Evolutionary conservation across 2,888 invertebrate genomes (phyloP).

Genomic region (Allophyes oxyacanthae): DNA sequence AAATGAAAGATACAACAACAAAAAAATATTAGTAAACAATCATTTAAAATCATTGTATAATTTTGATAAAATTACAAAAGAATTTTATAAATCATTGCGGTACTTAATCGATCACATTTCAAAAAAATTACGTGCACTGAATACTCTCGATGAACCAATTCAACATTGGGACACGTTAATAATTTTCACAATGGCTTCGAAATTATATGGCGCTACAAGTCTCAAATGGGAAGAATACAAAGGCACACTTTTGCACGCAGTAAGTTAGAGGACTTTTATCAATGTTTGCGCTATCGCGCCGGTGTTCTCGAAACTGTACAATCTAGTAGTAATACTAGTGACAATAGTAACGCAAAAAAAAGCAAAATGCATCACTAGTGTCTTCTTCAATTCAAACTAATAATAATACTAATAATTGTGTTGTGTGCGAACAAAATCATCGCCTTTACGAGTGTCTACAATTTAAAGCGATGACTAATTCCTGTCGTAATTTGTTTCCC

Average conservation of each 20-base stretch:
- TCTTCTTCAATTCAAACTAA: background rate
- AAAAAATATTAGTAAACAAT: background rate
- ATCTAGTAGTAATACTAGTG: background rate
- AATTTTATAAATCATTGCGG: no score
- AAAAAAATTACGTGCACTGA: no score
- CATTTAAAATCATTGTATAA: background rate
- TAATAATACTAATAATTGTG: background rate
- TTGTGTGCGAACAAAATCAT: background rate
- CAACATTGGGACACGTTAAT: no score
- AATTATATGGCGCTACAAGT: no score
- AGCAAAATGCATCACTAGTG: background rate
- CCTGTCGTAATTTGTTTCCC: background rate
- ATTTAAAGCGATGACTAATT: slow-evolving; percentile 1
- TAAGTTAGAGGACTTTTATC: slow-evolving; percentile 1
- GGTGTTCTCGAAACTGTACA: background rate
- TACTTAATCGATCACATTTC: no score
- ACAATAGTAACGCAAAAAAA: background rate
- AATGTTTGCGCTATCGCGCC: background rate
- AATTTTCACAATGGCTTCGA: no score
- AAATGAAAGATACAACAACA: slow-evolving; percentile 1
- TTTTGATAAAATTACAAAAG: background rate
- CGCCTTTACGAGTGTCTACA: slow-evolving; percentile 2
- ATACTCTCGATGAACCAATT: no score
- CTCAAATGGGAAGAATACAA: background rate
- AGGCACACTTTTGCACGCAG: background rate